These are phyloP conservation scores for Etheostoma perlongum DNA, from an alignment of 2,797 vertebrate genomes.

Conservation along the genomic window DNA sequence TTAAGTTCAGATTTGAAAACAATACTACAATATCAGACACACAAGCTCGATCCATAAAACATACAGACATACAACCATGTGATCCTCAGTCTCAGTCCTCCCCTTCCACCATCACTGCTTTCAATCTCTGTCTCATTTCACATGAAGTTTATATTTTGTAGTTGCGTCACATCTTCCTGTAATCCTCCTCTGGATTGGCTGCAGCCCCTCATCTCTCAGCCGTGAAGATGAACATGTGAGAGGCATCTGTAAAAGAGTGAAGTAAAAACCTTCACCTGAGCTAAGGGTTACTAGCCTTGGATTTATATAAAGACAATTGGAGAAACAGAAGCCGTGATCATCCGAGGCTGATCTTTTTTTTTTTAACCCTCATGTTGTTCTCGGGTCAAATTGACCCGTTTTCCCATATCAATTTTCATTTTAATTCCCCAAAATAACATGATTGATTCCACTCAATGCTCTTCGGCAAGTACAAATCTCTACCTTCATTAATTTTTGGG, in stretches of 20 bases:
- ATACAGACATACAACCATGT: conserved; percentile 12
- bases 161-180: conserved; percentile 67
- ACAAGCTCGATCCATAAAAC: conserved; percentile 15
- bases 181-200: conserved; percentile 74
- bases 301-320: conserved; percentile 2
- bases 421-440: too few relatives aligned
- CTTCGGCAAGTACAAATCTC: too few relatives aligned
- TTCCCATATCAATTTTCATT: too few relatives aligned
- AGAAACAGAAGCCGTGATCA: conserved; percentile 5
- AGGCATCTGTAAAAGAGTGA: conserved; percentile 64
- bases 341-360: too few relatives aligned
- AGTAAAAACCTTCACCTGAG: conserved; percentile 43
- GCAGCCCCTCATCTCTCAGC: conserved; percentile 64
- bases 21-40: background rate
- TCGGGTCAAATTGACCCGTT: too few relatives aligned
- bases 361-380: too few relatives aligned
- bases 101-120: conserved; percentile 17
- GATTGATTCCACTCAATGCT: too few relatives aligned
- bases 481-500: too few relatives aligned
- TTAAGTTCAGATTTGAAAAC: conserved; percentile 1
- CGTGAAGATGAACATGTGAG: conserved; percentile 74
- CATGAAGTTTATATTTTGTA: conserved; percentile 66
- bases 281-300: conserved; percentile 8
- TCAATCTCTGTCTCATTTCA: conserved; percentile 41
- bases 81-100: conserved; percentile 10